Percentiles rank a stretch among this genome's conserved stretches.
These are phyloP conservation scores for Netelia inedita DNA, from an alignment of 2,888 invertebrate genomes.

Conservation along the genomic window DNA sequence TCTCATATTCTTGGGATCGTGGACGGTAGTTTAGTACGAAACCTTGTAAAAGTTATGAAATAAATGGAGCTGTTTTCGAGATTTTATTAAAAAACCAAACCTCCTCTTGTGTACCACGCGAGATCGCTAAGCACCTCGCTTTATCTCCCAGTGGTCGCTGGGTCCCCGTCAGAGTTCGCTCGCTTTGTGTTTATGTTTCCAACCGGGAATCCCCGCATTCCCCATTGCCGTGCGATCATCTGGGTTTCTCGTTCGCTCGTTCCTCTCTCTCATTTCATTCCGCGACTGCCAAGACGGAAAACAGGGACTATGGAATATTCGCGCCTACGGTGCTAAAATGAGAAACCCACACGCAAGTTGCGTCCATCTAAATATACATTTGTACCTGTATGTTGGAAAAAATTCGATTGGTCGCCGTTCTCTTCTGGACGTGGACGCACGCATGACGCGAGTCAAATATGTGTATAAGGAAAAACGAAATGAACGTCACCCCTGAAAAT, in stretches of 20 bases:
- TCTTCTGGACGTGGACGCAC: no score
- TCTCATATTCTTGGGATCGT: conserved; percentile 15
- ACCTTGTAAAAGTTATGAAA: conserved; percentile 34
- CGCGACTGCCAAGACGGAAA: conserved; percentile 24
- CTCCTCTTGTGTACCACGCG: conserved; percentile 21
- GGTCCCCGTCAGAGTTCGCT: neutral
- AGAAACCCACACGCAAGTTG: conserved; percentile 47
- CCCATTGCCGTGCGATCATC: conserved; percentile 44
- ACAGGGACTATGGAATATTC: conserved; percentile 44
- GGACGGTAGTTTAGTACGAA: no score
- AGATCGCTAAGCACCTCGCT: conserved; percentile 50
- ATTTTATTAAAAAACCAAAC: neutral
- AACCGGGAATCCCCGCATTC: conserved; percentile 37
- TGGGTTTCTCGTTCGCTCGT: conserved; percentile 22
- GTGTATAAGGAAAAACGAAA: conserved; percentile 26
- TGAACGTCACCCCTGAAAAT: conserved; percentile 47
- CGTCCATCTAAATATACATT: conserved; percentile 32
- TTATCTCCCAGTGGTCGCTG: conserved; percentile 48
- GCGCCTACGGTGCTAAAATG: conserved; percentile 56
- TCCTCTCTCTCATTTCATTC: neutral
- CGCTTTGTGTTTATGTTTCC: conserved; percentile 26
- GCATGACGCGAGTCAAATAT: neutral
- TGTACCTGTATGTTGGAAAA: conserved; percentile 11
- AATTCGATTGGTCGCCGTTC: neutral
- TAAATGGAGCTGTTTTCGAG: conserved; percentile 50